phyloP scores from a whole-genome alignment of 2,888 invertebrate genomes.

The Neocrepidodera transversa region DNA sequence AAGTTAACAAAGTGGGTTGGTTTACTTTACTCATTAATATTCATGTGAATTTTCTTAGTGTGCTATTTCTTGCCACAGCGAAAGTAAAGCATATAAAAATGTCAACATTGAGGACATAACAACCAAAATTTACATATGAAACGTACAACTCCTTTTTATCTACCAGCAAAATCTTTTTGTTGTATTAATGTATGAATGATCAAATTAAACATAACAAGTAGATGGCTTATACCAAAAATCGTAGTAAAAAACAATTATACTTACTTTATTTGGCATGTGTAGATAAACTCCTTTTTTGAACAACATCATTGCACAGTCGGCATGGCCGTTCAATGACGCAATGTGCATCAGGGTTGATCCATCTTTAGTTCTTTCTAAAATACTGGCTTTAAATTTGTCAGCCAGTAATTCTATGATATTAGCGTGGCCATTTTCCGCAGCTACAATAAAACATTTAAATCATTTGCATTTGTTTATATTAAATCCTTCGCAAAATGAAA shows the following conservation, averaged over 20 bases:
- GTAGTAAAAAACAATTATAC: background rate
- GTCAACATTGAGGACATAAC: background rate
- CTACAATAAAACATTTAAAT: constrained; percentile 79
- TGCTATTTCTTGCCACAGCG: background rate
- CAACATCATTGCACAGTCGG: constrained; percentile 97
- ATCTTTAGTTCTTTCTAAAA: constrained; percentile 95
- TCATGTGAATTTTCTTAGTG: background rate
- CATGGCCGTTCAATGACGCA: constrained; percentile 95
- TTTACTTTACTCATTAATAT: background rate
- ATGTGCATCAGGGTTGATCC: constrained; percentile 99
- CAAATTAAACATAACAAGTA: too few relatives aligned
- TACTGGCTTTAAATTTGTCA: constrained; percentile 97
- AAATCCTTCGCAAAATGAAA: too few relatives aligned
- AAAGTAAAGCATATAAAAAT: background rate
- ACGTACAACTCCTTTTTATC: too few relatives aligned
- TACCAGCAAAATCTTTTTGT: background rate
- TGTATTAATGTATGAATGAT: too few relatives aligned
- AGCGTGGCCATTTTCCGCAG: constrained; percentile 97
- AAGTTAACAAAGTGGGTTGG: too few relatives aligned
- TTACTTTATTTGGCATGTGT: constrained; percentile 98
- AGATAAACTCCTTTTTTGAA: constrained; percentile 98
- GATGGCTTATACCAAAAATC: too few relatives aligned
- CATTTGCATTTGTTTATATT: background rate
- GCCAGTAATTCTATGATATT: constrained; percentile 93
- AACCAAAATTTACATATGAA: constrained; percentile 10